A percentile compares a stretch with the other conserved stretches of the same genome.
Evolutionary conservation across 2,113 vertebrate genomes (phyloP).

Genomic region (Platanista minor): DNA sequence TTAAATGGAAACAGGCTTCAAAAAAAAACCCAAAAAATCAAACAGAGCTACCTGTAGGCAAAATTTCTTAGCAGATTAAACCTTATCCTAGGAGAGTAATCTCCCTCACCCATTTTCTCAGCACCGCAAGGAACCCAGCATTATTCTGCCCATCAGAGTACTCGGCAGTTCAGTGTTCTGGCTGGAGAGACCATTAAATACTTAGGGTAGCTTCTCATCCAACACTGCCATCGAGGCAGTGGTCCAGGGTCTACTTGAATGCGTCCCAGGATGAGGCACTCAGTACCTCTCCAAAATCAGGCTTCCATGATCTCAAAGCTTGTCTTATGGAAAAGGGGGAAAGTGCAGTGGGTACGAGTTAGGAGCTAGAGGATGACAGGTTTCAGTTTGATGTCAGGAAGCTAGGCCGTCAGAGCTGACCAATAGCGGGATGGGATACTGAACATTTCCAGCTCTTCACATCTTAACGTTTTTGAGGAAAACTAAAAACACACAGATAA

Average conservation of each 20-base stretch:
- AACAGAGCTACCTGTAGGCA: not conserved
- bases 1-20: not conserved
- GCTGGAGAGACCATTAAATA: not conserved
- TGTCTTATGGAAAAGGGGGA: not conserved
- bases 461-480: not conserved
- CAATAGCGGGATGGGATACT: rapidly evolving
- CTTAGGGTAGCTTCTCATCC: not conserved
- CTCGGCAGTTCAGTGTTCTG: not conserved
- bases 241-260: not conserved
- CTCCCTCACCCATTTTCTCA: not conserved
- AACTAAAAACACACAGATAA: not conserved
- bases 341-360: not conserved
- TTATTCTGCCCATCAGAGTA: not conserved
- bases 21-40: not conserved
- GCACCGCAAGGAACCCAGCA: not conserved
- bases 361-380: not conserved
- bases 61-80: not conserved
- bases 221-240: not conserved
- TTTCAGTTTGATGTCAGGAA: not conserved
- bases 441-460: not conserved
- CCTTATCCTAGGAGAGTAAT: not conserved
- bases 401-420: not conserved
- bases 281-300: not conserved
- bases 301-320: not conserved
- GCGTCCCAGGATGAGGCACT: not conserved